Conservation (phyloP, 1,140 invertebrate genomes). For the Gryllus bimaculatus region DNA sequence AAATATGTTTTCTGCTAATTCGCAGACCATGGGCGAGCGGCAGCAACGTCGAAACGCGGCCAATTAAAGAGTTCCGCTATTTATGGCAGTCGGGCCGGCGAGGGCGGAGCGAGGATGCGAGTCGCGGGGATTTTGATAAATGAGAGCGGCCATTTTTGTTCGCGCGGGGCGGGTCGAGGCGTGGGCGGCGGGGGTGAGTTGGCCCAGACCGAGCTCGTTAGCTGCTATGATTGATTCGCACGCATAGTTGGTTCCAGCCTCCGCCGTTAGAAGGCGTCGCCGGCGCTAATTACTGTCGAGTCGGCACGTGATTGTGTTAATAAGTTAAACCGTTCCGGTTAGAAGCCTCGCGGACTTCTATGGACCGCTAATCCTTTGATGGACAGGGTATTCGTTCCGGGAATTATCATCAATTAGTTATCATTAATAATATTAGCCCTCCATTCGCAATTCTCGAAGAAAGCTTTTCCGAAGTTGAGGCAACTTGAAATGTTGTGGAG, state of each 20-base stretch:
- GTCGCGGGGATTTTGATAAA: neutral
- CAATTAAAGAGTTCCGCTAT: constrained; percentile 4
- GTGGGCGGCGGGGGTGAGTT: neutral
- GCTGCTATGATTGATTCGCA: neutral
- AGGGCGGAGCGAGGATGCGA: neutral
- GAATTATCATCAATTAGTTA: constrained; percentile 6
- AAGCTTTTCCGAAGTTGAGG: neutral
- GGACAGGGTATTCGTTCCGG: neutral
- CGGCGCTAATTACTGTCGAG: neutral
- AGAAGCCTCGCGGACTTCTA: neutral
- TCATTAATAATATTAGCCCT: neutral
- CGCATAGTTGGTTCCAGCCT: neutral
- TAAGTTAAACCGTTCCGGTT: neutral
- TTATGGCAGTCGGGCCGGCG: neutral
- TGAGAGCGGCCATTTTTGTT: neutral
- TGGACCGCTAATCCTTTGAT: neutral
- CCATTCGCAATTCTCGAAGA: neutral
- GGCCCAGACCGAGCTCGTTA: neutral
- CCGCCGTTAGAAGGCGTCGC: neutral
- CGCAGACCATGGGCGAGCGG: no score
- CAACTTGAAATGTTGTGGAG: neutral
- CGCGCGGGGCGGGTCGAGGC: neutral
- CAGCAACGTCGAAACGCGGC: neutral
- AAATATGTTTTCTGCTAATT: no score
- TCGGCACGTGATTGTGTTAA: neutral